Base-by-base conservation (phyloP, 2,113 vertebrate species). In the Larimichthys polyactis region DNA sequence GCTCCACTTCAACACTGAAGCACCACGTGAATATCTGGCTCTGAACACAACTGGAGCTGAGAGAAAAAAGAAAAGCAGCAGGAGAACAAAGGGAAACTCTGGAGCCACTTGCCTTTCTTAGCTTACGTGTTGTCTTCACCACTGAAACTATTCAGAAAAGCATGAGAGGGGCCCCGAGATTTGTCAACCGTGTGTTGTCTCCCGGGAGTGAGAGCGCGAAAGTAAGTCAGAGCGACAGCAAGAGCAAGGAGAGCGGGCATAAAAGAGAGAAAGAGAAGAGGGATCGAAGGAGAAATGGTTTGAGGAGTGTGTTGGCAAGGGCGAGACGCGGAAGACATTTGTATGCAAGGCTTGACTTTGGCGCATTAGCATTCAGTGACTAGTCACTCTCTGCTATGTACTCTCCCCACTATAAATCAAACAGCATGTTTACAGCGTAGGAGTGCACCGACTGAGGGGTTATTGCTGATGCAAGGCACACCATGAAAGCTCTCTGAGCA, bases 311-410 rank as follows among this genome's bases (percentile, higher is more conserved):
- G 75, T 44, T 85, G 86, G 83, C 78, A 77, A 49, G 74, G 64
- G 27, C 11, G 20, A 73, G 73, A 55, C 36, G 32, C 57, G 69
- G 51, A 67, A 72, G 59, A 72, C 79, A 90, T 95, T 92, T 86
- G 84, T 83, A 94, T 94, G 91, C 95, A 72, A 70, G 70, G 63
- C 86, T 80, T 76, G 65, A 58, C 88, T 85, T 71, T 74, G 73
- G 87, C 69, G 44, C 87, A 91, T 92, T 91, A 94, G 88, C 86
- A 90, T 88, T 92, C 92, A 86, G 90, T 68, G 87, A 84, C 86
- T 77, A 75, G 78, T 87, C 68, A 72, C 82, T 82, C 87, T 90
- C 75, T 76, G 66, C 82, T 81, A 75, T 86, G 79, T 85, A 79
- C 64, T 86, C 83, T 60, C 78, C 67, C 76, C 76, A 57, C 84